Base-by-base conservation (phyloP, 2,888 invertebrate genomes). In the Platerodrilus igneus region DNA sequence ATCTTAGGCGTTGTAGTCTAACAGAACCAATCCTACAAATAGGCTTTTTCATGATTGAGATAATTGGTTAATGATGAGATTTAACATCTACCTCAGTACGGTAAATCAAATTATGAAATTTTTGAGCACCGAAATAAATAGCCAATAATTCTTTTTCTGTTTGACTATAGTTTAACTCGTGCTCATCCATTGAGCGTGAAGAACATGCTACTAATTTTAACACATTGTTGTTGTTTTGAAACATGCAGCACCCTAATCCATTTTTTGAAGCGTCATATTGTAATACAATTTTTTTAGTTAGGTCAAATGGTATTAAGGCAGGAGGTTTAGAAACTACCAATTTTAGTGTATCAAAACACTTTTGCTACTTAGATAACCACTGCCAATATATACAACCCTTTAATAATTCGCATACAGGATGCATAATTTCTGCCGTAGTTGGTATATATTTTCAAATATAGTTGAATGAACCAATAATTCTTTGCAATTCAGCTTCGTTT, bases 121-220 rank as follows among this genome's bases (percentile, higher is more conserved):
- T 51, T 28, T 48, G 45, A n/a, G 37, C 38, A 18, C 46, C 32
- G 32, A 25, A 50, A 26, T 38, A 43, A 14, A 48, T 46, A 5
- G 45, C 13, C 7, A 49, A 22, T 17, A 51, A 21, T 29, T 50
- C 47, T 38, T 48, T 51, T 35, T 50, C 47, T 1, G 51, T 50
- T 23, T 42, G 42, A 15, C 42, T 42, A 26, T 41, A 41, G 19
- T 42, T 38, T 4, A 42, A 10, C 22, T 42, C 38, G 22, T 42
- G 34, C 9, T 41, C 36, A 11, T 37, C 39, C 33, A 48, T 42
- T n/a, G 26, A 36, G 14, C 35, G 22, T 8, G 45, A 42, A 15
- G 45, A 27, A 22, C 35, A 45, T 17, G 40, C 39, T n/a, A 42
- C 34, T 29, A 45, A 29, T n/a, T n/a, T n/a, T n/a, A n/a, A n/a